Conservation (phyloP, 2,113 vertebrate species). For the Nymphicus hollandicus region DNA sequence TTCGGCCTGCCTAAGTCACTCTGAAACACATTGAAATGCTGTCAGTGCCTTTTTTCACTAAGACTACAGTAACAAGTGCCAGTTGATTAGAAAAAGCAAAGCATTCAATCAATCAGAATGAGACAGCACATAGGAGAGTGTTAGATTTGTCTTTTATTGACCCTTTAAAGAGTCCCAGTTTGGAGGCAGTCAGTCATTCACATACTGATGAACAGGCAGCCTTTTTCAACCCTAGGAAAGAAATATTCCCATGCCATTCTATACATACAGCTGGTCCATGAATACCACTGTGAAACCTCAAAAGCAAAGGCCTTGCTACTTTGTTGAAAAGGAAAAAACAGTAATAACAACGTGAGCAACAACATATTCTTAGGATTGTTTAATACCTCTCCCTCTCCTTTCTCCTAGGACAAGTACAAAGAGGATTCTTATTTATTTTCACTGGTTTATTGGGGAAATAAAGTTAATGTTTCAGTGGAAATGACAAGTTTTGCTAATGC, state of each 20-base stretch:
- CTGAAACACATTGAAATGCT: not conserved
- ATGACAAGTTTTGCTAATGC: not conserved
- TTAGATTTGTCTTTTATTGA: not conserved
- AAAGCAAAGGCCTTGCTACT: not conserved
- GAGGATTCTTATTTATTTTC: not conserved
- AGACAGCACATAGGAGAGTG: not conserved
- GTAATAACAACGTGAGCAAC: not conserved
- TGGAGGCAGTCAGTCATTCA: not conserved
- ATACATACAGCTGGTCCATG: fast-evolving
- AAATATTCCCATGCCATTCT: not conserved
- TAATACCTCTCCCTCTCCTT: not conserved
- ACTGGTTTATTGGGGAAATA: not conserved
- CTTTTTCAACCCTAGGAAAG: not conserved
- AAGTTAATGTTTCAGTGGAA: not conserved
- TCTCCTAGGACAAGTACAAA: not conserved
- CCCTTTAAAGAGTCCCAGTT: not conserved
- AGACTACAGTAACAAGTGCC: not conserved
- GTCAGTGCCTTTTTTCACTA: not conserved
- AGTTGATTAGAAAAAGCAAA: not conserved
- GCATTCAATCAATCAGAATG: fast-evolving
- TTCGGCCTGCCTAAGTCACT: not conserved
- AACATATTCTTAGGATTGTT: not conserved
- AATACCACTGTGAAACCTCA: not conserved
- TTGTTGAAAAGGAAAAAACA: not conserved
- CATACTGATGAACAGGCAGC: not conserved